These are phyloP conservation scores for Cyanoramphus novaezelandiae DNA, from an alignment of 2,113 vertebrate genomes.

Conservation along the genomic window DNA sequence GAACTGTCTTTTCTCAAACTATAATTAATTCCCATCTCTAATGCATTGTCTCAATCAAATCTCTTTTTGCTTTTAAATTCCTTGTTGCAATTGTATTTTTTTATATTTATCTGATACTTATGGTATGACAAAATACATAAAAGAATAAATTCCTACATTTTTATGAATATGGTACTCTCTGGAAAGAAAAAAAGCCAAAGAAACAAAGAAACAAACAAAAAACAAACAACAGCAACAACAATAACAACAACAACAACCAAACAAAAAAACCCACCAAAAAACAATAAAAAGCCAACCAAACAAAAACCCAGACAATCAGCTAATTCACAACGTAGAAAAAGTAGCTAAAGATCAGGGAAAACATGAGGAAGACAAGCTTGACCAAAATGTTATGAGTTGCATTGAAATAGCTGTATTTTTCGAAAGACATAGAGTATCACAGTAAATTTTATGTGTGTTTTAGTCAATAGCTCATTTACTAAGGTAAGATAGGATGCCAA, in stretches of 20 bases:
- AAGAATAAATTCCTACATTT: background rate
- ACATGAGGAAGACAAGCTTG: background rate
- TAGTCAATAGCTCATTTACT: background rate
- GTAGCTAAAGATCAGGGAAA: background rate
- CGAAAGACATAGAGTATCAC: background rate
- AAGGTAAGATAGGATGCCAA: background rate
- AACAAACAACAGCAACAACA: too few species aligned
- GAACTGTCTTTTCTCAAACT: background rate
- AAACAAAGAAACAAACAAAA: too few species aligned
- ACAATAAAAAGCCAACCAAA: too few species aligned
- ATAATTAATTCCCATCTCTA: background rate
- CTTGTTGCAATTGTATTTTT: background rate
- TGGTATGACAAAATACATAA: background rate
- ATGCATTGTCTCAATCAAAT: background rate
- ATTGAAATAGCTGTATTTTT: background rate
- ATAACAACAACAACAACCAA: too few species aligned
- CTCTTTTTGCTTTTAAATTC: background rate
- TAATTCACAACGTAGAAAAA: background rate
- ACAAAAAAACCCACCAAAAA: background rate
- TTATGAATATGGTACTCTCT: background rate
- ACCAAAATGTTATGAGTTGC: background rate
- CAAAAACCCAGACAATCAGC: fast-evolving
- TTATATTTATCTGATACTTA: background rate
- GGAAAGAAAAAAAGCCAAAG: background rate
- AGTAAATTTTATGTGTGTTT: background rate